Evolutionary conservation across 2,888 invertebrate species (phyloP).

Genomic region (Ctenicera cuprea): DNA sequence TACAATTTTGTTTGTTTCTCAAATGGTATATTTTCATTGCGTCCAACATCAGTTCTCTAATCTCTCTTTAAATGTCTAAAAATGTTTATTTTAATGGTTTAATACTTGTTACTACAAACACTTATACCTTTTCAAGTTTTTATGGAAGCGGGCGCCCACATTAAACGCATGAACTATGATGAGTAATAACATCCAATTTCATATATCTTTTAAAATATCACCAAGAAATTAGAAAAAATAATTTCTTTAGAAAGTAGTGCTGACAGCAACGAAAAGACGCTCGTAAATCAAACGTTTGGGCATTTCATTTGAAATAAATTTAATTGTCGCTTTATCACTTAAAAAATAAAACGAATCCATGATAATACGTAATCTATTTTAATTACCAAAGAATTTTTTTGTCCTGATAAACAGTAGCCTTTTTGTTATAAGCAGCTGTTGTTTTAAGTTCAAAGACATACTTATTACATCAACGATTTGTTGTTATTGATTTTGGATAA

Average conservation of each 20-base stretch:
- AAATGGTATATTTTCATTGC: no score
- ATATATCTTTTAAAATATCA: neutral
- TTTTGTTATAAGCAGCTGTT: conserved; percentile 1
- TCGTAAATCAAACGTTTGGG: conserved; percentile 1
- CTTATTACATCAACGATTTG: conserved; percentile 5
- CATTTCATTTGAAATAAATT: conserved; percentile 20
- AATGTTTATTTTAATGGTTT: no score
- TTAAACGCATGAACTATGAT: neutral
- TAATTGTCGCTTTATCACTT: conserved; percentile 28
- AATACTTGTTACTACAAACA: no score
- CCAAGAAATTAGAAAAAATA: neutral
- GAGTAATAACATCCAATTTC: neutral
- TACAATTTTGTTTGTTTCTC: no score
- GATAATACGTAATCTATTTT: conserved; percentile 34
- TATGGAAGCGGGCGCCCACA: no score
- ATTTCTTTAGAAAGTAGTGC: neutral
- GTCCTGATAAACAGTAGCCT: neutral
- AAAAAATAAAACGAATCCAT: conserved; percentile 9
- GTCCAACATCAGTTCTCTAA: no score
- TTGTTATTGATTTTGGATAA: conserved; percentile 1
- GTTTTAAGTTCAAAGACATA: conserved; percentile 12
- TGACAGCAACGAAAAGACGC: neutral
- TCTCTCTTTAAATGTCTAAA: no score
- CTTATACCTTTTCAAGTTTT: no score
- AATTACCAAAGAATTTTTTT: conserved; percentile 20